A percentile compares a stretch with the other conserved stretches of the same genome.
Evolutionary conservation across 2,888 invertebrate species (phyloP).

Genomic region (Ectemnius lituratus): DNA sequence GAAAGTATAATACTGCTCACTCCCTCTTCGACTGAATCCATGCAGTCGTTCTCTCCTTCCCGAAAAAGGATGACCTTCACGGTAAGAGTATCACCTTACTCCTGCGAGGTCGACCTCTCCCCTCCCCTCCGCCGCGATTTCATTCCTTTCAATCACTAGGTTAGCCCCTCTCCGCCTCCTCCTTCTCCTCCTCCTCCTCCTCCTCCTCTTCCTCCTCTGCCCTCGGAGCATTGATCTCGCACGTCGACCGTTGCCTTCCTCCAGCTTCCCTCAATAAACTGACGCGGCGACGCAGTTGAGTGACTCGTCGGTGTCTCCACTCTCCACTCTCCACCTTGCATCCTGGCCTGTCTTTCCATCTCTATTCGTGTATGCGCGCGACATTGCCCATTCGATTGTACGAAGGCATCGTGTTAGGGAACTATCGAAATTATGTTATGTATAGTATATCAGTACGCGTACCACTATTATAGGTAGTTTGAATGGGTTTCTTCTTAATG

Average conservation of each 20-base stretch:
- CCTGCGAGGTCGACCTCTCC: neutral
- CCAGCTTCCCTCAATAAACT: neutral
- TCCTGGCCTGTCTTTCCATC: slow-evolving; percentile 13
- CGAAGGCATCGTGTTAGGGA: slow-evolving; percentile 64
- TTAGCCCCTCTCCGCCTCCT: neutral
- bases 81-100: slow-evolving; percentile 11
- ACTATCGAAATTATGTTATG: slow-evolving; percentile 50
- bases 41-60: slow-evolving; percentile 6
- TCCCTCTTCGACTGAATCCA: slow-evolving; percentile 7
- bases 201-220: neutral
- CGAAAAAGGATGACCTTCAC: too few species aligned
- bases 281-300: neutral
- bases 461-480: slow-evolving; percentile 39
- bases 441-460: slow-evolving; percentile 41
- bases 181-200: too few species aligned
- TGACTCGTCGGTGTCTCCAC: too few species aligned
- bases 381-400: slow-evolving; percentile 67
- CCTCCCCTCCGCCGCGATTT: neutral
- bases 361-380: slow-evolving; percentile 37
- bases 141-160: slow-evolving; percentile 1
- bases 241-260: neutral
- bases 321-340: neutral
- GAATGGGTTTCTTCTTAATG: slow-evolving; percentile 41
- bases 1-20: neutral
- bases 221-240: neutral